Base-by-base conservation (phyloP, 2,113 vertebrate species). In the Benitochromis conjunctus region DNA sequence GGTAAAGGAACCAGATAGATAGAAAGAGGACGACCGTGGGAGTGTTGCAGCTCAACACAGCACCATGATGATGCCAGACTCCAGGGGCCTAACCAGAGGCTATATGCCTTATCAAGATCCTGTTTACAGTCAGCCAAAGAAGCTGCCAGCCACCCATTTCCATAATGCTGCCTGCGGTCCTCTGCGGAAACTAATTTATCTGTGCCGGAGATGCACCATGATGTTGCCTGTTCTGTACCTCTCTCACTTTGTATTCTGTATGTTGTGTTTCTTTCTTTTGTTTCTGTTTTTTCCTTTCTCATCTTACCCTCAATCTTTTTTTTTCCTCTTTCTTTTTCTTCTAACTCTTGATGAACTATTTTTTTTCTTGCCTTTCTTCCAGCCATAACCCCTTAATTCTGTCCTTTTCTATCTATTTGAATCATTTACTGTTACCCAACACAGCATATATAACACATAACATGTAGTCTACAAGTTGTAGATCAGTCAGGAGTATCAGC, bases 91-190 rank as follows among this genome's bases (percentile, higher is more conserved):
- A 86, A 95, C 96, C 94, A 93, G 92, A 92, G 95, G 96, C 96
- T 95, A 96, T 96, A 95, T 96, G 95, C 96, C 96, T 97, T 96
- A 94, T 91, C 95, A 97, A 96, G 95, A 96, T 97, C 96, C 96
- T 96, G 96, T 96, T 96, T 96, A 96, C 95, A 93, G 93, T 95
- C 95, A 96, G 91, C 95, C 95, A 94, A 95, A 96, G 93, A 96
- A 92, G 95, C 96, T 96, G 90, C 94, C 95, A 96, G 96, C 94
- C 92, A 88, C 21, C 88, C 92, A 96, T 96, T 96, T 95, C 94
- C 96, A 96, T 97, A 96, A 94, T n/a, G 64, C 83, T 79, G 95
- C 96, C 96, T 85, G 89, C 93, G 88, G 96, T 91, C 90, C 92
- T 93, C 62, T 91, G 91, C 91, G 92, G 92, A 96, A 96, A 94